Evolutionary conservation across 2,888 invertebrate species (phyloP), one percentile per base, ranked within the genome.

Genomic region (Caenorhabditis wallacei): DNA sequence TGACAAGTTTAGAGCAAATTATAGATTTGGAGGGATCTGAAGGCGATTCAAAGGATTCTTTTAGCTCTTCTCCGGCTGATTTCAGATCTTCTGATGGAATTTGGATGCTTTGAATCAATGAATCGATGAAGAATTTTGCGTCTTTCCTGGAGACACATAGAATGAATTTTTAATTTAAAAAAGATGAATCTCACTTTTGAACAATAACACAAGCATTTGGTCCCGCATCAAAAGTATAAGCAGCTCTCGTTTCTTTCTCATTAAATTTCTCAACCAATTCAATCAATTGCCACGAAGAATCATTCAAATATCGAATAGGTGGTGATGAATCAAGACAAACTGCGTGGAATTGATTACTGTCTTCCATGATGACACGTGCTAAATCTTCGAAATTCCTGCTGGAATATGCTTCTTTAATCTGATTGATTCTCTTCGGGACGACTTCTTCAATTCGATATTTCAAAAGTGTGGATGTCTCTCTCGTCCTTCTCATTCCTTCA

Each of bases 341-440:
- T 0, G 97, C 97, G 94, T 99, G 99, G 91, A 99, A 95, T 92
- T 97, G 96, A 94, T 99, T 98, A 82, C 97, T 97, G 91, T 99
- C 99, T 92, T 92, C 87, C 96, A 99, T 99, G 0, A 97, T 97
- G 24, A 98, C 94, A 92, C 95, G 95, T n/a, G 96, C 97, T 94
- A 98, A 97, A 53, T 93, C 94, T 30, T 94, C 91, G 92, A 97
- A 99, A 93, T 98, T 94, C 89, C 93, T 95, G 0, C 94, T 92
- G 72, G 93, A 88, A 72, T 97, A 95, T 10, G 95, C 95, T 85
- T 63, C 43, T 10, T 56, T 81, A 43, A 92, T 59, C 30, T 85
- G 89, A 37, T 94, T 92, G 1, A 95, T 94, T 90, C 95, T 94
- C 87, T 94, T 92, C 0, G 96, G 96, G 1, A 97, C 96, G 90